Percentiles rank a stretch among this genome's conserved stretches.
Evolutionary conservation across 2,113 vertebrate species (phyloP).

Genomic region (Rhodinocichla rosea): DNA sequence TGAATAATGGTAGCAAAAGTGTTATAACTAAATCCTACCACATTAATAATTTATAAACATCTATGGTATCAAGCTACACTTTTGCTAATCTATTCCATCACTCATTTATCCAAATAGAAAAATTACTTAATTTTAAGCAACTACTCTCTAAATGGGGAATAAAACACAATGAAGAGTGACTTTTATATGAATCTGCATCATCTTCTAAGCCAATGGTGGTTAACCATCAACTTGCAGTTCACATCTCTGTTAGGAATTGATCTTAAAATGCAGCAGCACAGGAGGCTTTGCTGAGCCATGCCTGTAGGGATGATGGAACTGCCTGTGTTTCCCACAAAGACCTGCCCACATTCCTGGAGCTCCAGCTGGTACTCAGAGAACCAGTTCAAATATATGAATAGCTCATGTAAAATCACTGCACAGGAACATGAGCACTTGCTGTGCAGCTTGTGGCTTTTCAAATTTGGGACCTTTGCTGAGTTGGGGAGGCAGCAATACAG

Average conservation of each 20-base stretch:
- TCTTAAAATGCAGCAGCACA: neutral
- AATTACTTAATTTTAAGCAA: neutral
- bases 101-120: neutral
- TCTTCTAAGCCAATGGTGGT: neutral
- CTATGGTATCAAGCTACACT: neutral
- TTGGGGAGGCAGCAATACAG: neutral
- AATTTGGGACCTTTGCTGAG: neutral
- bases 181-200: neutral
- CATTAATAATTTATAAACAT: neutral
- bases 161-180: neutral
- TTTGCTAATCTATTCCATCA: neutral
- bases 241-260: neutral
- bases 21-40: neutral
- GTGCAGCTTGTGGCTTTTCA: neutral
- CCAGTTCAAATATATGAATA: accelerated
- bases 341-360: accelerated
- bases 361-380: neutral
- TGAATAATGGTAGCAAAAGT: neutral
- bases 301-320: neutral
- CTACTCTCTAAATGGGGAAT: neutral
- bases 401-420: neutral
- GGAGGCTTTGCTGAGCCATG: neutral
- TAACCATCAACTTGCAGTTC: neutral
- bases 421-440: neutral
- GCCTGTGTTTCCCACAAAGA: neutral